Conservation (phyloP, 2,888 invertebrate genomes). For the Tenthredo distinguenda region DNA sequence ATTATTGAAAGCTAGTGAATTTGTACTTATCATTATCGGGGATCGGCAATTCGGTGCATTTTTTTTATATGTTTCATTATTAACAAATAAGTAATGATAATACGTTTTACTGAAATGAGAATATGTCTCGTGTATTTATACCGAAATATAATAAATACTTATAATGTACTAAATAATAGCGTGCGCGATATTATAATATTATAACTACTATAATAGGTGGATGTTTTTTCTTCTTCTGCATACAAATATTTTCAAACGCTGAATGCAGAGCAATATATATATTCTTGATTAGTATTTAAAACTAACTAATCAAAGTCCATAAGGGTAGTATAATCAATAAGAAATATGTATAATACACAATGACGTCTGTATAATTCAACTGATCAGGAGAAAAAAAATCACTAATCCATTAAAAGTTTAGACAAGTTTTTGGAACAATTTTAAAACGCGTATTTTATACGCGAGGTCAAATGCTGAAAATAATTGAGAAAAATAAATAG, state of each 20-base stretch:
- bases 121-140: neutral
- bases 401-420: neutral
- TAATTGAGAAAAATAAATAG: neutral
- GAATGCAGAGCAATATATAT: neutral
- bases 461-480: neutral
- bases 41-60: neutral
- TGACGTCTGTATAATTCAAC: neutral
- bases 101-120: neutral
- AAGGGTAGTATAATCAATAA: constrained; percentile 6
- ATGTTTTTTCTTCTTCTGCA: neutral
- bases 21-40: neutral
- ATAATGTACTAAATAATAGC: neutral
- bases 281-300: constrained; percentile 18
- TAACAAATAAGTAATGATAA: no score
- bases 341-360: neutral
- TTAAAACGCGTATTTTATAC: neutral
- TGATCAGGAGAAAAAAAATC: neutral
- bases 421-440: neutral
- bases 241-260: constrained; percentile 3
- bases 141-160: neutral
- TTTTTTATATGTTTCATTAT: no score
- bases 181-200: neutral
- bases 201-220: neutral
- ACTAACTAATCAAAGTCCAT: neutral
- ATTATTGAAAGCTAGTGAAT: neutral